phyloP scores from a whole-genome alignment of 2,797 vertebrate species.

The Sebastes reedi region DNA sequence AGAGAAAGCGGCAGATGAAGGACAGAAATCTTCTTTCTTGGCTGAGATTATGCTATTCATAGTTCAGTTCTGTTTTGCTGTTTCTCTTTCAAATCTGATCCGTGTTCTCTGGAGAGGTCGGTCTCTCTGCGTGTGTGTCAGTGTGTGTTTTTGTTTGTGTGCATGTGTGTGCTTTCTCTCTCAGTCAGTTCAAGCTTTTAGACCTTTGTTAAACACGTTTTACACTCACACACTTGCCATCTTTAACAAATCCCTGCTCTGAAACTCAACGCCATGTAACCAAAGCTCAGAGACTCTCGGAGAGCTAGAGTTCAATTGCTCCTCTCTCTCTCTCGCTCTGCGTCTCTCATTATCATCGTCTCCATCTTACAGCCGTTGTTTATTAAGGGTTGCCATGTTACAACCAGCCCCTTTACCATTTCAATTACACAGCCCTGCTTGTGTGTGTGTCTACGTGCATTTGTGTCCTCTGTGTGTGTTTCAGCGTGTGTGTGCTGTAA shows the following conservation, averaged over 20 bases:
- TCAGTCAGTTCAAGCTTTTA: background rate
- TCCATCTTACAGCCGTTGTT: constrained; percentile 37
- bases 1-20: background rate
- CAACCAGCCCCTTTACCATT: constrained; percentile 3
- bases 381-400: constrained; percentile 60
- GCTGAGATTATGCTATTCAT: constrained; percentile 30
- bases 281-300: constrained; percentile 9
- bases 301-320: constrained; percentile 14
- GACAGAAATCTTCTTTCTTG: constrained; percentile 15
- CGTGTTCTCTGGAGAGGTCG: constrained; percentile 3
- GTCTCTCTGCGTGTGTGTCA: background rate
- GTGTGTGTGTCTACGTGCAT: background rate
- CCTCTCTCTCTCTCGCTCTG: constrained; percentile 3
- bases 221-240: background rate
- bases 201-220: constrained; percentile 7
- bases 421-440: background rate
- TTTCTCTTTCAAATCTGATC: constrained; percentile 26
- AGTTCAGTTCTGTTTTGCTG: constrained; percentile 19
- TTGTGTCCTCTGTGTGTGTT: background rate
- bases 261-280: background rate
- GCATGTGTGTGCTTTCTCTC: background rate
- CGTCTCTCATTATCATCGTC: constrained; percentile 34
- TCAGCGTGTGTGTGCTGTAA: background rate
- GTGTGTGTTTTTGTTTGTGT: background rate
- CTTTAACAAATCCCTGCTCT: constrained; percentile 5